Evolutionary conservation across 2,113 vertebrate genomes (phyloP), one percentile per base, ranked within the genome.

Genomic region (Rhinoderma darwinii): DNA sequence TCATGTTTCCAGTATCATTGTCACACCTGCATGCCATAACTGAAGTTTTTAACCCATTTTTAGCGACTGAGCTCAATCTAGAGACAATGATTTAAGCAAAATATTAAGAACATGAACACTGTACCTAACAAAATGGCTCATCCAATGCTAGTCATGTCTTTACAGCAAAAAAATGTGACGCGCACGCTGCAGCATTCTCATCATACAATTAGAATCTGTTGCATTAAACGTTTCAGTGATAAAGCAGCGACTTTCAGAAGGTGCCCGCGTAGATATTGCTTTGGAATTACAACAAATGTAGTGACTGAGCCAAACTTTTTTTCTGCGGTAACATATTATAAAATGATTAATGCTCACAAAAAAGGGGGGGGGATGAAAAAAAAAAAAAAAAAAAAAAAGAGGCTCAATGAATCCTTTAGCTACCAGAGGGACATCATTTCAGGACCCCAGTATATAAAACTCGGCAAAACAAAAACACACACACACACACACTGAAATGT

Each of bases 401-500:
- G 30, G 32, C 18, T 39, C 35, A 41, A 41, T 73, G 7, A 73
- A 39, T 1, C 30, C 27, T 22, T 37, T 78, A 75, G 73, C 41
- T 44, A 44, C 73, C 41, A 47, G 12, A 75, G 41, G 73, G 30
- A 30, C 27, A 78, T 30, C 30, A 32, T 51, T 37, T n/a, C 37
- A 41, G 11, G 37, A 41, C 68, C 37, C 32, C 35, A 72, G 20
- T 41, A 37, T 37, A 37, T 14, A 50, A 76, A 50, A 76, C 15
- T 50, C 6, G 27, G 11, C 41, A 30, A 78, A 9, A 30, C 25
- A 66, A 12, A 30, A 27, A 78, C 6, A 78, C 66, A 68, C 2
- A 75, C 70, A 39, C 25, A 59, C 15, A 78, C 44, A 78, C 44
- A 78, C 32, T 85, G 84, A 85, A 85, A 85, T 85, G 84, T 85